Conservation (phyloP, 2,888 invertebrate species). For the Caenorhabditis sp. region DNA sequence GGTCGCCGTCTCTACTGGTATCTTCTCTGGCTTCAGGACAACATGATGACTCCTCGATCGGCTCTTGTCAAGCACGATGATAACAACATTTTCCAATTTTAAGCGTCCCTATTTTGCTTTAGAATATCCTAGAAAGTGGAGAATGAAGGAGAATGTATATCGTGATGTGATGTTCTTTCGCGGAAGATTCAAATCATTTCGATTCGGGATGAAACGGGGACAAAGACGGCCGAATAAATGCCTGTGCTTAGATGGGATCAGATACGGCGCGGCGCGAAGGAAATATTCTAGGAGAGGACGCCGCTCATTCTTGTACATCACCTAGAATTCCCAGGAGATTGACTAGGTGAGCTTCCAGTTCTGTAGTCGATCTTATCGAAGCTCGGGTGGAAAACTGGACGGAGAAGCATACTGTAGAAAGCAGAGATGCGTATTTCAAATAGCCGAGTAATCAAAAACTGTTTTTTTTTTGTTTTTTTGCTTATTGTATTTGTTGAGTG, state of each 20-base stretch:
- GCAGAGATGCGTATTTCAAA: background rate
- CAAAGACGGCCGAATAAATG: background rate
- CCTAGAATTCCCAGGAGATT: background rate
- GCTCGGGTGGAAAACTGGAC: background rate
- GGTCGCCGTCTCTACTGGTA: constrained; percentile 76
- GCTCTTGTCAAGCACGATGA: constrained; percentile 69
- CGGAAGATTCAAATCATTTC: background rate
- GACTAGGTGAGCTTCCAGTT: background rate
- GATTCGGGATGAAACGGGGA: background rate
- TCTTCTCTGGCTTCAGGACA: constrained; percentile 71
- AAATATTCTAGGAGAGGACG: background rate
- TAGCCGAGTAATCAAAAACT: no score
- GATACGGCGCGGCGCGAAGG: background rate
- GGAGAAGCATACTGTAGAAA: background rate
- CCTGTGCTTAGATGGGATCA: background rate
- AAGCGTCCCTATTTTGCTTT: constrained; percentile 5
- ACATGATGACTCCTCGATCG: constrained; percentile 68
- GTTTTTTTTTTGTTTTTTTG: no score
- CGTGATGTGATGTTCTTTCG: background rate
- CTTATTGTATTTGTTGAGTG: no score
- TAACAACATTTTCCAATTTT: constrained; percentile 71
- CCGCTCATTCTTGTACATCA: background rate
- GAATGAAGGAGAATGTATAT: background rate
- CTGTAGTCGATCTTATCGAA: background rate
- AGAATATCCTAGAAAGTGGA: background rate